These are phyloP conservation scores for Latrodectus geometricus DNA, from an alignment of 1,140 invertebrate species.

Conservation along the genomic window DNA sequence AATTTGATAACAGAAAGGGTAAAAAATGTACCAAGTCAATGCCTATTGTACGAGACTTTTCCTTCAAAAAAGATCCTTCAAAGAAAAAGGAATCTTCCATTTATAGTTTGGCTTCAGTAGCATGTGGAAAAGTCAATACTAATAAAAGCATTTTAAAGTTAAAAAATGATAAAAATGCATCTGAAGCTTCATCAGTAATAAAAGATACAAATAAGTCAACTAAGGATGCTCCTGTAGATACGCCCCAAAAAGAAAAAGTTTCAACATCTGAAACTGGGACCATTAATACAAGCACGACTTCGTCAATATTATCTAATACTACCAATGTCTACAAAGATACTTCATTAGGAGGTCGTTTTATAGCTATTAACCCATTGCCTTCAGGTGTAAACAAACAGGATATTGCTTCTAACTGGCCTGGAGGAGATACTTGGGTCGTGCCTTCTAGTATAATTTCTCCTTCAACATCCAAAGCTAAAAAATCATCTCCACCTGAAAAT, in stretches of 20 bases:
- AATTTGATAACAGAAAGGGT: neutral
- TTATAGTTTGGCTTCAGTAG: constrained; percentile 43
- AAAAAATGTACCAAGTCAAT: neutral
- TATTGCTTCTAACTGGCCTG: neutral
- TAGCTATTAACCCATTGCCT: neutral
- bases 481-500: no score
- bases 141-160: neutral
- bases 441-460: neutral
- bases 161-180: neutral
- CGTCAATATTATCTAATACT: no score
- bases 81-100: constrained; percentile 19
- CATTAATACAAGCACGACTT: no score
- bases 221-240: no score
- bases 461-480: neutral
- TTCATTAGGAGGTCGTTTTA: neutral
- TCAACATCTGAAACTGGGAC: no score
- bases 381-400: neutral
- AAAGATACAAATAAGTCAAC: no score
- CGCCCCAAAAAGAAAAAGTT: no score
- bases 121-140: constrained; percentile 23
- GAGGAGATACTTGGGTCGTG: neutral
- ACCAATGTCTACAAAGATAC: no score
- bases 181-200: neutral
- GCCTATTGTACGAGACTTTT: constrained; percentile 7
- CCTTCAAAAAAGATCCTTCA: constrained; percentile 34